These are phyloP conservation scores for Chunga burmeisteri DNA, from an alignment of 2,113 vertebrate genomes.

Conservation along the genomic window DNA sequence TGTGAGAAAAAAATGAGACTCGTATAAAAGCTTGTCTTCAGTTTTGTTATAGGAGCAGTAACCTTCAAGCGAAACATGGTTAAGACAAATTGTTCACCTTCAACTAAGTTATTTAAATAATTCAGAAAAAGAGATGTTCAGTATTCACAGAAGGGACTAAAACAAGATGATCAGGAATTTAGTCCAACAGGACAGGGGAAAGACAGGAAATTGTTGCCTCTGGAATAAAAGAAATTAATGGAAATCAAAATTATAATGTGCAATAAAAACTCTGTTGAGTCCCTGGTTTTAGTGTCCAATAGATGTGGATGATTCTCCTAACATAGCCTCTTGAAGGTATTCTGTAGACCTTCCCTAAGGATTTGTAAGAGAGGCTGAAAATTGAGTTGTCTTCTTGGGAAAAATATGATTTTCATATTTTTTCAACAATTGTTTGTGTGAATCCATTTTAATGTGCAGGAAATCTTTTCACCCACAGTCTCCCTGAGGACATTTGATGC, in stretches of 20 bases:
- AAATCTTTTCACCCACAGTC: neutral
- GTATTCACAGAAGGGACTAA: neutral
- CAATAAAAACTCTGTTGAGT: neutral
- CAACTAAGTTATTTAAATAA: neutral
- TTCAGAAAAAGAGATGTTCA: neutral
- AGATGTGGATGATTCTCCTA: neutral
- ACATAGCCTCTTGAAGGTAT: neutral
- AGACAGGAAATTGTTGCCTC: neutral
- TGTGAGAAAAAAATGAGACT: neutral
- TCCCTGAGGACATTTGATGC: neutral
- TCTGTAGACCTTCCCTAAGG: neutral
- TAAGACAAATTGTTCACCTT: neutral
- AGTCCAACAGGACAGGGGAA: neutral
- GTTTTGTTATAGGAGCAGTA: neutral
- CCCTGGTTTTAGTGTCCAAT: neutral
- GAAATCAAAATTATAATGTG: neutral
- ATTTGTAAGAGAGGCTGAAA: neutral
- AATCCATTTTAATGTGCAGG: conserved; percentile 3
- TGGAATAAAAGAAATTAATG: neutral
- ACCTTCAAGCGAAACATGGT: neutral
- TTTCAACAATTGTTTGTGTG: neutral
- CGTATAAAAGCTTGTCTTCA: neutral
- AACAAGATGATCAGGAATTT: neutral
- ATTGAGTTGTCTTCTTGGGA: neutral
- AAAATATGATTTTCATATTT: conserved; percentile 31